Percentiles rank a stretch among this genome's conserved stretches.
These are phyloP conservation scores for Menura novaehollandiae DNA, from an alignment of 2,113 vertebrate genomes.

Conservation along the genomic window DNA sequence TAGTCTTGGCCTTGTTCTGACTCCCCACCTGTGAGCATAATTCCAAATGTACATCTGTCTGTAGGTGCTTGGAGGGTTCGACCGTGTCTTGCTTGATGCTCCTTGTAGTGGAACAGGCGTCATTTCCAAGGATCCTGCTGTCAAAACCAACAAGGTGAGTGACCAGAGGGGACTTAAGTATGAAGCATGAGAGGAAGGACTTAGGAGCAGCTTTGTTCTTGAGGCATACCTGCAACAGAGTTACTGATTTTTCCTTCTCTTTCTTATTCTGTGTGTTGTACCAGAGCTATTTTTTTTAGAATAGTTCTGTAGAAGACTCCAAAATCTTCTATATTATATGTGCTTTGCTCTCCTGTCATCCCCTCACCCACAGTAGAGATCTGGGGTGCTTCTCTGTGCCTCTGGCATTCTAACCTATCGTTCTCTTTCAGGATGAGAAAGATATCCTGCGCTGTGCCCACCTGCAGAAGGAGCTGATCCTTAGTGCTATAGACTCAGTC, in stretches of 20 bases:
- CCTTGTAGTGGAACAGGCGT: slow-evolving; percentile 95
- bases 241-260: not conserved
- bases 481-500: slow-evolving; percentile 92
- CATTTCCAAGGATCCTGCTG: slow-evolving; percentile 94
- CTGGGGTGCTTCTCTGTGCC: not conserved
- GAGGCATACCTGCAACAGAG: not conserved
- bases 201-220: not conserved
- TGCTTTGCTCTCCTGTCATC: not conserved
- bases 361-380: not conserved
- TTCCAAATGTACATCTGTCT: not conserved
- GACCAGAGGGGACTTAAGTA: not conserved
- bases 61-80: slow-evolving; percentile 93
- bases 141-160: slow-evolving; percentile 94
- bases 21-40: accelerated
- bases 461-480: slow-evolving; percentile 92
- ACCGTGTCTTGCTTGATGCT: slow-evolving; percentile 91
- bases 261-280: not conserved
- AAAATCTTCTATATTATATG: not conserved
- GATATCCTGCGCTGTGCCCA: slow-evolving; percentile 90
- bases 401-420: not conserved
- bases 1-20: not conserved
- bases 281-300: not conserved
- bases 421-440: slow-evolving; percentile 78
- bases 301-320: not conserved
- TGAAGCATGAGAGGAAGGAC: not conserved